Evolutionary conservation across 53 echinoderm and acorn worm species (phyloP).

Genomic region (Luidia sarsii): DNA sequence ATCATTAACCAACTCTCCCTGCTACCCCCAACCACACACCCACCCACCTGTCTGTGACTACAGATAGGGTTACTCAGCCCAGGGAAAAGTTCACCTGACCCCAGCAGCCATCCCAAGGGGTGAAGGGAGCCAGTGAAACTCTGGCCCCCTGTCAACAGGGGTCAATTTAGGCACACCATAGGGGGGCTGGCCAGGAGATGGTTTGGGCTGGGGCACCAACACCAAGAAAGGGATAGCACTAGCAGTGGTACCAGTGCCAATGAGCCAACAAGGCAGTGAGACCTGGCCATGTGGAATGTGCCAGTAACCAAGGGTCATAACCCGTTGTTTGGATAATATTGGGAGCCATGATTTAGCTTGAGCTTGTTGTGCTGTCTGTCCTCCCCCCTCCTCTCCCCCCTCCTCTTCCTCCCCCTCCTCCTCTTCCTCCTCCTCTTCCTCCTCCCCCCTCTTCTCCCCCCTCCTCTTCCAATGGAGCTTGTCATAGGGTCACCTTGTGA

Average conservation of each 20-base stretch:
- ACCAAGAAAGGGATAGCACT: neutral
- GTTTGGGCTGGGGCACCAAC: slow-evolving; percentile 16
- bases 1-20: too few relatives aligned
- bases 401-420: too few relatives aligned
- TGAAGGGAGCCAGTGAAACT: slow-evolving; percentile 12
- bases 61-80: slow-evolving; percentile 4
- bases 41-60: slow-evolving; percentile 36
- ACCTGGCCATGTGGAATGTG: slow-evolving; percentile 34
- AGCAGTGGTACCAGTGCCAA: too few relatives aligned
- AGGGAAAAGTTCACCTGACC: slow-evolving; percentile 51
- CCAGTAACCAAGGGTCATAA: slow-evolving; percentile 38
- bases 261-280: too few relatives aligned
- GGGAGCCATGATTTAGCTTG: neutral
- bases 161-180: slow-evolving; percentile 49
- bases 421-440: too few relatives aligned
- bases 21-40: too few relatives aligned
- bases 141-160: slow-evolving; percentile 49
- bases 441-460: too few relatives aligned
- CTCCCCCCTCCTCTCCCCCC: too few relatives aligned
- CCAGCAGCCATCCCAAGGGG: slow-evolving; percentile 22
- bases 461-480: too few relatives aligned
- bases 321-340: neutral
- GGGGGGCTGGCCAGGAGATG: slow-evolving; percentile 40
- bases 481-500: too few relatives aligned
- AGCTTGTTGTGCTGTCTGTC: too few relatives aligned